Evolutionary conservation across 2,113 vertebrate species (phyloP).

Genomic region (Crotalus helleri): DNA sequence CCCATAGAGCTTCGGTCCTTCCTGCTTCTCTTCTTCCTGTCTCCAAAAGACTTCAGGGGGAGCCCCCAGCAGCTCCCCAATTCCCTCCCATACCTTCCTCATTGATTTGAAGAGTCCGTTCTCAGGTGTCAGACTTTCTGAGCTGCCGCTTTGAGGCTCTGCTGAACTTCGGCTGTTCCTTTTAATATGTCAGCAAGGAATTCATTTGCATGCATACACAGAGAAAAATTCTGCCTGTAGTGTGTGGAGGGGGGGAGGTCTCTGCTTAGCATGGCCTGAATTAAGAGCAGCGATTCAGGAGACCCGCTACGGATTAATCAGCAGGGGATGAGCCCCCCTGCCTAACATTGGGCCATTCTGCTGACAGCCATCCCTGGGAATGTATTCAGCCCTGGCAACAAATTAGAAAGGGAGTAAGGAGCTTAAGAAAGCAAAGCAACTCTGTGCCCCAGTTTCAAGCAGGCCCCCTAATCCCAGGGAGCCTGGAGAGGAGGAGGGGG

Average conservation of each 20-base stretch:
- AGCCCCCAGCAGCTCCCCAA: not conserved
- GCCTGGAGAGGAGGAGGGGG: not conserved
- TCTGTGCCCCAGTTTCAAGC: constrained; percentile 13
- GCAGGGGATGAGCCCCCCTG: not conserved
- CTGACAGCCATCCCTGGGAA: constrained; percentile 21
- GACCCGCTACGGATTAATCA: constrained; percentile 26
- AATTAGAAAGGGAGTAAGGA: constrained; percentile 28
- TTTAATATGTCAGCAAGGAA: not conserved
- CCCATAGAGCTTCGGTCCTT: not conserved
- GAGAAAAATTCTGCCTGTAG: not conserved
- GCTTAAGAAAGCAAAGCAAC: constrained; percentile 16
- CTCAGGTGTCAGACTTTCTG: not conserved
- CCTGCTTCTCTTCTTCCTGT: not conserved
- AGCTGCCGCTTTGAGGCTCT: not conserved
- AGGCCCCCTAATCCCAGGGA: constrained; percentile 6
- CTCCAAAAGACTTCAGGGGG: not conserved
- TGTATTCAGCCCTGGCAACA: constrained; percentile 22
- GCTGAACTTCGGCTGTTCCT: not conserved
- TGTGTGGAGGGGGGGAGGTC: not conserved
- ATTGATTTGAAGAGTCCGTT: not conserved
- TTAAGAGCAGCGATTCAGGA: constrained; percentile 20
- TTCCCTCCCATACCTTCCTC: not conserved
- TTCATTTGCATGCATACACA: not conserved
- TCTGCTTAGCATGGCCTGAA: not conserved
- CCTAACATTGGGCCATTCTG: constrained; percentile 13